Evolutionary conservation across 2,888 invertebrate species (phyloP), one percentile per base, ranked within the genome.

Genomic region (Alentia gelatinosa): DNA sequence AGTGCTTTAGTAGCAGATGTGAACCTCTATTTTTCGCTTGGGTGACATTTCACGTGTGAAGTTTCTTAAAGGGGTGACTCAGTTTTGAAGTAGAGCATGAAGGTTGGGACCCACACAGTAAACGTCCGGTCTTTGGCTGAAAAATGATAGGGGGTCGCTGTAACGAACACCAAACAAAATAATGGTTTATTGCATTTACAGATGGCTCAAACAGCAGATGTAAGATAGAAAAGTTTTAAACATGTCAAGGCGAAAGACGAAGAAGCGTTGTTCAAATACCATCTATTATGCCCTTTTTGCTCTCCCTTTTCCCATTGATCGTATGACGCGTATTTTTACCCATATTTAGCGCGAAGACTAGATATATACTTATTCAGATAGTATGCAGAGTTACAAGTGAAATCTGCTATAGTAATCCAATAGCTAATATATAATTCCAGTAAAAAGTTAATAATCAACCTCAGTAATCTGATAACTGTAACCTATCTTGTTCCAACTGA

Each of bases 61-160:
- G 79, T 37, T 79, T 19, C 35, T 23, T 35, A 1, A 37, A n/a
- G 37, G 39, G 39, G n/a, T 39, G 79, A 35, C 39, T 35, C 79
- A 79, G 37, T 79, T 79, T 39, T 79, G 37, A 79, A 79, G 9
- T 79, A 79, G 79, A 79, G 79, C 79, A 39, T 79, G 79, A 39
- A 35, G 79, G 12, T 5, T 35, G 23, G 79, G 33, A 33, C 75
- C 26, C 35, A 35, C 79, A 79, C n/a, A n/a, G 15, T 26, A n/a
- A n/a, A 68, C 68, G 68, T 68, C 68, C 68, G 26, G 33, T 30
- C 30, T 9, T 9, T 12, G 19, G 79, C 79, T 79, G 79, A 39
- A 35, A 79, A 19, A 4, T 19, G 37, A 79, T 3, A 19, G 5
- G 79, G 63, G 35, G 79, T 23, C 79, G 79, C 15, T 35, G 79